Conservation (phyloP, 2,797 vertebrate genomes). For the Hydrolagus colliei region DNA sequence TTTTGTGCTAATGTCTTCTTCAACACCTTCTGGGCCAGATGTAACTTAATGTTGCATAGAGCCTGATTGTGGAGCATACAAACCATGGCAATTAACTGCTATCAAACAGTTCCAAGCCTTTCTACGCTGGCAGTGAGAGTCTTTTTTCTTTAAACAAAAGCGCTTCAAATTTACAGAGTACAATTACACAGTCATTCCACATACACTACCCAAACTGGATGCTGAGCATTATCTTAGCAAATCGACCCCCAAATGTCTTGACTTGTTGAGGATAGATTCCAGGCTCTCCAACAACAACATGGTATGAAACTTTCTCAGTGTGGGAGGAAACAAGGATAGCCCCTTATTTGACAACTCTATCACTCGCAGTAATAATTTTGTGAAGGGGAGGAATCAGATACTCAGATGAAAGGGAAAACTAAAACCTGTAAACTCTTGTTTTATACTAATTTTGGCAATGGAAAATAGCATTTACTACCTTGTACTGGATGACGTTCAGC, state of each 20-base stretch:
- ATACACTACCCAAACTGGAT: too few species aligned
- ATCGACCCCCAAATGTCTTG: background rate
- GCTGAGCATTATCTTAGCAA: too few species aligned
- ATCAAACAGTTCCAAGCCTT: too few species aligned
- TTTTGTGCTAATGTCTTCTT: too few species aligned
- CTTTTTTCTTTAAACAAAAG: too few species aligned
- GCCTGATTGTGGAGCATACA: too few species aligned
- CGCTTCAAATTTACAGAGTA: too few species aligned
- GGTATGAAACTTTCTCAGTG: constrained; percentile 14
- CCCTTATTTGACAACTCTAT: constrained; percentile 10
- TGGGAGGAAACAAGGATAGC: constrained; percentile 1
- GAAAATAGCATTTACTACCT: background rate
- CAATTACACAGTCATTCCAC: too few species aligned
- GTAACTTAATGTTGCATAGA: too few species aligned
- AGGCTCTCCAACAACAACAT: background rate
- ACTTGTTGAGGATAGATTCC: background rate
- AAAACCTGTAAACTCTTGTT: background rate
- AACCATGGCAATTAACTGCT: too few species aligned
- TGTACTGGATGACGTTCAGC: background rate
- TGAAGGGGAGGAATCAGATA: background rate
- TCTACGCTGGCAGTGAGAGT: too few species aligned
- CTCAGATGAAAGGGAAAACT: background rate
- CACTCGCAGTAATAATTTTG: background rate
- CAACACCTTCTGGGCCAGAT: too few species aligned
- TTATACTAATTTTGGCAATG: background rate